Base-by-base conservation (phyloP, 2,113 vertebrate species). In the Orthonyx spaldingii region DNA sequence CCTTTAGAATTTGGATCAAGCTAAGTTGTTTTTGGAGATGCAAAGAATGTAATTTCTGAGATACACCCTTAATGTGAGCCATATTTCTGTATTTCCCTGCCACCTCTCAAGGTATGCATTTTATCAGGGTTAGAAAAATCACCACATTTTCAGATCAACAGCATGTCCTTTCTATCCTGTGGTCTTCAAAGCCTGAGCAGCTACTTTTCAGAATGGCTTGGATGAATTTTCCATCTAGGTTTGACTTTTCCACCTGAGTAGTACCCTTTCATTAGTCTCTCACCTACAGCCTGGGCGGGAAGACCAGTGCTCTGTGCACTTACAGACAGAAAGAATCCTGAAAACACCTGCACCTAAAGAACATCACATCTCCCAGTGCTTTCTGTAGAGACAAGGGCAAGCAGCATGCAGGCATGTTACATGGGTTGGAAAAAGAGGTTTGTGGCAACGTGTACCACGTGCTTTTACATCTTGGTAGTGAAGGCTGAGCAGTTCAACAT, bases 71-170 rank as follows among this genome's bases (percentile, higher is more conserved):
- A 28, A 28, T 28, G 41, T 42, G 49, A 82, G 68, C 11, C 14
- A 24, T 32, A 41, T 42, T 77, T 44, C 57, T 61, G 22, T 46
- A 30, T 55, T 90, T 90, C 69, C n/a, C 75, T 88, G 37, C 11
- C 71, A 50, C 7, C 7, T 61, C 68, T 70, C 0, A 0, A 42
- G 44, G 69, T 15, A 16, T 0, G 3, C 9, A 16, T 44, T 56
- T 72, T 87, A 24, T 50, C 39, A 50, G 33, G 6, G 16, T 32
- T 68, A 70, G 37, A 77, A 91, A 90, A 88, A 46, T 22, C 7
- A 21, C 18, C 39, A 7, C 19, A 10, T 64, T 89, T 86, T 81
- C 60, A 71, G 32, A 47, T 63, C 24, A 89, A 49, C 27, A 66
- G 13, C 21, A 26, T 17, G 24, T 20, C 41, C 33, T 66, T 77